A percentile compares a stretch with the other conserved stretches of the same genome.
Conservation (phyloP, 2,888 invertebrate species). For the Drosophila differens region DNA sequence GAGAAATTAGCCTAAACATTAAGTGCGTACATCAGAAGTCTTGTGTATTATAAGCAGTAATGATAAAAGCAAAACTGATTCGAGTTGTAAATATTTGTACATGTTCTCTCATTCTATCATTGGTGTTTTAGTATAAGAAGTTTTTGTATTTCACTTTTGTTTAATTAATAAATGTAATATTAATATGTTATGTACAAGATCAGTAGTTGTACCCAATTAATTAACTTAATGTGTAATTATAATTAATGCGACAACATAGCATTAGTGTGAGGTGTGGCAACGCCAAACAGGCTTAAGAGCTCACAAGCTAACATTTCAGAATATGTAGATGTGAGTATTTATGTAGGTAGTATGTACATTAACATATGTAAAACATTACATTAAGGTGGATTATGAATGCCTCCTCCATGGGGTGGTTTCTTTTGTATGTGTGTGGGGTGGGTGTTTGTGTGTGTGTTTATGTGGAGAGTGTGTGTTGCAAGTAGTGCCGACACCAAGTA, state of each 20-base stretch:
- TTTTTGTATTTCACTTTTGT: background rate
- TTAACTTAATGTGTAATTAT: constrained; percentile 27
- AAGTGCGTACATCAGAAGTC: constrained; percentile 14
- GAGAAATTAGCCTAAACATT: constrained; percentile 30
- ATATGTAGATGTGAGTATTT: background rate
- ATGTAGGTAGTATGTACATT: constrained; percentile 28
- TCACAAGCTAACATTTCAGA: constrained; percentile 4
- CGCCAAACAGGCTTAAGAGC: constrained; percentile 12
- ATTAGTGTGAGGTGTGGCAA: constrained; percentile 32
- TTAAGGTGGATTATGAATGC: background rate
- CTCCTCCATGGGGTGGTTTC: constrained; percentile 12
- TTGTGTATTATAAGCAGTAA: constrained; percentile 9
- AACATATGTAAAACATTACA: background rate
- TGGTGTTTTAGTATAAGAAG: background rate
- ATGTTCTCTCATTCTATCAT: constrained; percentile 8
- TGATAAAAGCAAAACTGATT: constrained; percentile 12
- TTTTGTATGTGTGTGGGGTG: background rate
- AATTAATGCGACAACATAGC: constrained; percentile 17
- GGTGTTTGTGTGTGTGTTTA: constrained; percentile 6
- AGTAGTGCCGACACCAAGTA: constrained; percentile 49
- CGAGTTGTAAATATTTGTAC: constrained; percentile 39
- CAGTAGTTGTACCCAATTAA: constrained; percentile 35
- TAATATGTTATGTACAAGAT: constrained; percentile 53
- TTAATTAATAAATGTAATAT: background rate
- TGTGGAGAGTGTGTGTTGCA: constrained; percentile 15